phyloP scores from a whole-genome alignment of 2,797 vertebrate genomes.

The Clarias laeviceps region DNA sequence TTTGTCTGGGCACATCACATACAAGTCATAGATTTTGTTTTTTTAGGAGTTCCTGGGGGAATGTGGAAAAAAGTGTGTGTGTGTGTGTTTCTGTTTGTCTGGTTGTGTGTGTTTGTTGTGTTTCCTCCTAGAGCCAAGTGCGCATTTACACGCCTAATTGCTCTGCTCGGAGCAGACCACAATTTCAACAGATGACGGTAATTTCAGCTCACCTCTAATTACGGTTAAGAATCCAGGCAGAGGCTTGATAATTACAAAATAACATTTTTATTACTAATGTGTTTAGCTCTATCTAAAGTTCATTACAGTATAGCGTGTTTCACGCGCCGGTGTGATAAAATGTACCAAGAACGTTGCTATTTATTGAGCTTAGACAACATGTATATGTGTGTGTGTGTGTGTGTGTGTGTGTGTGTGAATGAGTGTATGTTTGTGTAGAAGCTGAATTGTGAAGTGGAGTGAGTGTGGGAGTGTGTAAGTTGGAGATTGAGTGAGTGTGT shows the following conservation, averaged over 20 bases:
- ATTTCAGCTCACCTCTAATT: constrained; percentile 47
- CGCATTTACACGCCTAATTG: constrained; percentile 28
- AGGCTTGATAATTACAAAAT: constrained; percentile 34
- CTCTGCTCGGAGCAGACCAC: constrained; percentile 14
- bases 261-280: constrained; percentile 37
- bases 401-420: neutral
- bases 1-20: constrained; percentile 31
- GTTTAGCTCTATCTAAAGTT: neutral
- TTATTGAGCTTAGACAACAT: too few relatives aligned
- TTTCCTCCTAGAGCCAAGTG: neutral
- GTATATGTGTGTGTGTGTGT: neutral
- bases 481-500: neutral
- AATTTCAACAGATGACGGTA: constrained; percentile 44
- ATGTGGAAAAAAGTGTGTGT: constrained; percentile 17
- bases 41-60: constrained; percentile 14
- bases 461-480: neutral
- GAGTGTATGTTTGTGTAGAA: neutral
- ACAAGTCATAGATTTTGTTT: constrained; percentile 11
- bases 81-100: constrained; percentile 27
- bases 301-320: neutral
- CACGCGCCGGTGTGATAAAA: neutral
- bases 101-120: constrained; percentile 40
- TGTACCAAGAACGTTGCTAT: neutral
- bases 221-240: constrained; percentile 28
- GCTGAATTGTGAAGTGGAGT: neutral